Conservation (phyloP, 2,113 vertebrate species). For the Phalacrocorax pelagicus region DNA sequence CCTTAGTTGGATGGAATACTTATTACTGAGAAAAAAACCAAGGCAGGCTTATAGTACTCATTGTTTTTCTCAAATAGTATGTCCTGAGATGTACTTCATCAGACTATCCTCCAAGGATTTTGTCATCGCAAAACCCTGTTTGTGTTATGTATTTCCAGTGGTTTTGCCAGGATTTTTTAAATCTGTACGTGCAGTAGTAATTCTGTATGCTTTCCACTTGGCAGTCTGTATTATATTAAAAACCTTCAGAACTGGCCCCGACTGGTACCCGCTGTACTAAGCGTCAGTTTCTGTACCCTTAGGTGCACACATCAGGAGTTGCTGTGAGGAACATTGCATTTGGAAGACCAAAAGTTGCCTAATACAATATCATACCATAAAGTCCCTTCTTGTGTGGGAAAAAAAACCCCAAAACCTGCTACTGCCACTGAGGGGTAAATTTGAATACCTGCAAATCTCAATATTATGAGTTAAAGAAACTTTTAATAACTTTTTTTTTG, state of each 20-base stretch:
- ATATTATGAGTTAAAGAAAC: not conserved
- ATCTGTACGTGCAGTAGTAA: not conserved
- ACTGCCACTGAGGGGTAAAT: not conserved
- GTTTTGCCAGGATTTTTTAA: not conserved
- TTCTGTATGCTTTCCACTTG: not conserved
- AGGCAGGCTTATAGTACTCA: not conserved
- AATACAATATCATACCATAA: not conserved
- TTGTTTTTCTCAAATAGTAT: not conserved
- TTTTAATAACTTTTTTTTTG: not conserved
- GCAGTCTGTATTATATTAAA: not conserved
- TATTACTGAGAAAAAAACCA: not conserved
- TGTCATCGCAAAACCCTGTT: not conserved
- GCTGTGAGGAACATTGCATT: not conserved
- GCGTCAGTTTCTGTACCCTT: not conserved
- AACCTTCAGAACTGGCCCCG: not conserved
- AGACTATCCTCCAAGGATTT: not conserved
- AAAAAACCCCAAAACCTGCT: not conserved
- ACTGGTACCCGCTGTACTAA: not conserved
- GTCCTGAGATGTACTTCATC: not conserved
- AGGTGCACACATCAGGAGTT: not conserved
- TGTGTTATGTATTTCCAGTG: not conserved
- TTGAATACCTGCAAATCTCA: not conserved
- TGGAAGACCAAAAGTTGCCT: not conserved
- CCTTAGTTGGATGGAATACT: not conserved
- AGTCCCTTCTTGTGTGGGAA: not conserved